Evolutionary conservation across 2,113 vertebrate species (phyloP).

Genomic region (Dendrocopos noguchii): DNA sequence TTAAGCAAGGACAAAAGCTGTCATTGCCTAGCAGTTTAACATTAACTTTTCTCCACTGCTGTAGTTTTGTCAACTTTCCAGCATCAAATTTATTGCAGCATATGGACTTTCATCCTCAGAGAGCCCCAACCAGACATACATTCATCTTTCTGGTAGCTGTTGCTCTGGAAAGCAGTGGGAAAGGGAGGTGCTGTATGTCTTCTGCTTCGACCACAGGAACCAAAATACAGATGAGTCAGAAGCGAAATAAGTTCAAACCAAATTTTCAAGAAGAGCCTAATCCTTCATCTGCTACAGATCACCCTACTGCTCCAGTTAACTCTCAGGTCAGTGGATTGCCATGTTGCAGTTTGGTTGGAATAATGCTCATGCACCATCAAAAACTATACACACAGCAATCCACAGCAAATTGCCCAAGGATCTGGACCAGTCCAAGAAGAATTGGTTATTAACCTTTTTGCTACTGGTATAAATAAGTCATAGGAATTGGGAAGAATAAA

Average conservation of each 20-base stretch:
- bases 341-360: background rate
- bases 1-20: background rate
- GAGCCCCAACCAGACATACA: background rate
- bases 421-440: background rate
- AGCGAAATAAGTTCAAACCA: background rate
- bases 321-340: background rate
- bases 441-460: background rate
- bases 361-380: background rate
- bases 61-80: background rate
- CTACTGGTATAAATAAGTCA: background rate
- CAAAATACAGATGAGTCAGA: background rate
- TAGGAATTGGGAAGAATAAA: background rate
- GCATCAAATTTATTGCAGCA: background rate
- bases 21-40: background rate
- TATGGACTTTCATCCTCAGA: slow-evolving; percentile 7
- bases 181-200: background rate
- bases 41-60: background rate
- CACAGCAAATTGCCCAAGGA: background rate
- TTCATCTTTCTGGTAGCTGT: background rate
- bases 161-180: background rate
- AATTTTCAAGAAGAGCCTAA: background rate
- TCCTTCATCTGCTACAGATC: background rate
- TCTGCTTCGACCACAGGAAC: background rate
- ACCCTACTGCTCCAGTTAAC: background rate
- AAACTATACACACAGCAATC: background rate